Conservation (phyloP, 2,113 vertebrate species). For the Ageneiosus marmoratus region DNA sequence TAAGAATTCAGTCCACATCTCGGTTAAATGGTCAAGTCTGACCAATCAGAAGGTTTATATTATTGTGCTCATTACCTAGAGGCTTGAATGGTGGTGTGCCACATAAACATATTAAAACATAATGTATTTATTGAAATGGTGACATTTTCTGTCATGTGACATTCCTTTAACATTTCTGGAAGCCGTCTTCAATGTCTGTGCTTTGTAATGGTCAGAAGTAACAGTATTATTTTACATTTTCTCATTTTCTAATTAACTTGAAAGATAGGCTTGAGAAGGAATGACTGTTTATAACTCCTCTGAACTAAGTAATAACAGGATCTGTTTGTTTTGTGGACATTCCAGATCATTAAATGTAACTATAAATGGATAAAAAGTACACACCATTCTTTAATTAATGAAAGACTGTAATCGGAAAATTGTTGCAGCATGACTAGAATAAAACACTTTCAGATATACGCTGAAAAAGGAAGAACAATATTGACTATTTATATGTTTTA, state of each 20-base stretch:
- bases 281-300: not conserved
- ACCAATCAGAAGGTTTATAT: not conserved
- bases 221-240: not conserved
- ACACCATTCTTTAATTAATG: not conserved
- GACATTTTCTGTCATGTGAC: not conserved
- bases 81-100: no score
- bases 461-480: not conserved
- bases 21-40: not conserved
- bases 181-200: not conserved
- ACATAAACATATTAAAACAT: not conserved
- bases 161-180: not conserved
- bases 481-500: not conserved
- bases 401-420: not conserved
- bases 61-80: not conserved
- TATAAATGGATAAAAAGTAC: not conserved
- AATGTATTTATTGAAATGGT: not conserved
- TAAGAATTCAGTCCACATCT: not conserved
- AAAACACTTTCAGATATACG: not conserved
- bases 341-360: not conserved
- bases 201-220: not conserved
- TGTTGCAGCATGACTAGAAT: not conserved
- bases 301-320: not conserved
- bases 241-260: not conserved
- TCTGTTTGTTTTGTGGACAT: not conserved
- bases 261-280: not conserved